Evolutionary conservation across 53 echinoderm and acorn worm species (phyloP).

Genomic region (Henricia sp.): DNA sequence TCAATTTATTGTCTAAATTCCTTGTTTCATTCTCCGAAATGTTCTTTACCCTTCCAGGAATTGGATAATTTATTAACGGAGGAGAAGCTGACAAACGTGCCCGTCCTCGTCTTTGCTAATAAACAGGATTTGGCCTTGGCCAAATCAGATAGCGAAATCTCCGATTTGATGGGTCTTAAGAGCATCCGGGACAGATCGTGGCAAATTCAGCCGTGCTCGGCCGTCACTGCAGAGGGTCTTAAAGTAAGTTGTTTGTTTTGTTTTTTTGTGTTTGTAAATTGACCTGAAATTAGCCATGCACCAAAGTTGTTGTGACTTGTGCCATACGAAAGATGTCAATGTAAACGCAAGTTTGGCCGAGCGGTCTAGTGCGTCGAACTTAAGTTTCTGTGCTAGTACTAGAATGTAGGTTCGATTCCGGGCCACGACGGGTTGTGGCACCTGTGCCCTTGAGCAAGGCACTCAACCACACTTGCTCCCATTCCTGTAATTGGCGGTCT

Average conservation of each 20-base stretch:
- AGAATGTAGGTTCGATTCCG: too few species aligned
- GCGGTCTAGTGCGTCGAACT: too few species aligned
- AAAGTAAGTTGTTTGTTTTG: constrained; percentile 29
- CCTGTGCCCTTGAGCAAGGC: too few species aligned
- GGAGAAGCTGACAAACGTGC: constrained; percentile 57
- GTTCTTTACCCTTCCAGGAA: constrained; percentile 41
- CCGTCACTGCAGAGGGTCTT: constrained; percentile 64
- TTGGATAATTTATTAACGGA: constrained; percentile 59
- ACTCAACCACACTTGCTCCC: too few species aligned
- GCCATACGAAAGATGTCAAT: background rate
- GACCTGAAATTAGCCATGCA: background rate
- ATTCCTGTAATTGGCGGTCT: too few species aligned
- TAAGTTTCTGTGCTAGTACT: too few species aligned
- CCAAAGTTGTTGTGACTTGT: background rate
- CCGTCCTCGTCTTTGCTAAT: constrained; percentile 74
- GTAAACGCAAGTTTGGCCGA: background rate
- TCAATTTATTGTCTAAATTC: too few species aligned
- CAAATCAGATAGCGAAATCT: constrained; percentile 50
- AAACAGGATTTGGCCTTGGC: constrained; percentile 73
- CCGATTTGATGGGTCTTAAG: constrained; percentile 43
- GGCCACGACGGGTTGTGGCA: too few species aligned
- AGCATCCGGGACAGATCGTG: constrained; percentile 57
- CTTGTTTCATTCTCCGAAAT: background rate
- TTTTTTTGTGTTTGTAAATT: background rate
- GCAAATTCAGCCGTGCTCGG: constrained; percentile 81